A percentile compares a stretch with the other conserved stretches of the same genome.
These are phyloP conservation scores for Zaprionus taronus DNA, from an alignment of 1,140 invertebrate genomes.

Conservation along the genomic window DNA sequence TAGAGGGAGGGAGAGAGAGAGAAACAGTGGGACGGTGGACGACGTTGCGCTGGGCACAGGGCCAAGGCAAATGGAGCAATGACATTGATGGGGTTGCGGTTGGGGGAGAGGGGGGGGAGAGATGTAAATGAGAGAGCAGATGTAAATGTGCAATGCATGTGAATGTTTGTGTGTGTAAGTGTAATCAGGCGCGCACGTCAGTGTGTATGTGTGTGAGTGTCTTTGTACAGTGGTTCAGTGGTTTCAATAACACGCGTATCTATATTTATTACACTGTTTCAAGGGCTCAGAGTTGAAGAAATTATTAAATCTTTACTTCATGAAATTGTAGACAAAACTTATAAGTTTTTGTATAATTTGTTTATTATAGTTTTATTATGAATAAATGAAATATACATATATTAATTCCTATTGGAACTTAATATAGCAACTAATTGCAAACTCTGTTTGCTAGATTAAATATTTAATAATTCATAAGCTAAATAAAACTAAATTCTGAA, in stretches of 20 bases:
- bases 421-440: too few relatives aligned
- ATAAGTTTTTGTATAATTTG: too few relatives aligned
- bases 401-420: too few relatives aligned
- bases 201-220: not conserved
- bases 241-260: not conserved
- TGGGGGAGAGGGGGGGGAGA: too few relatives aligned
- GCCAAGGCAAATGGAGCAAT: conserved; percentile 72
- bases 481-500: too few relatives aligned
- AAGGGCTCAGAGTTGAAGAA: conserved; percentile 1
- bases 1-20: not conserved
- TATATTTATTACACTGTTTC: not conserved
- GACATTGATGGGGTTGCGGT: conserved; percentile 37
- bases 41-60: conserved; percentile 57
- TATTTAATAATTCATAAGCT: too few relatives aligned
- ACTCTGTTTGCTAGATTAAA: too few relatives aligned
- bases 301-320: not conserved
- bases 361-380: too few relatives aligned
- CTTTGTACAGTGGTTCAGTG: not conserved
- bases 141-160: not conserved
- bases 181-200: not conserved
- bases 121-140: too few relatives aligned
- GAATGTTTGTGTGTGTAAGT: not conserved
- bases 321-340: too few relatives aligned
- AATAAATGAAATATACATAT: too few relatives aligned
- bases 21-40: not conserved